Evolutionary conservation across 2,888 invertebrate genomes (phyloP).

Genomic region (Lagria hirta): DNA sequence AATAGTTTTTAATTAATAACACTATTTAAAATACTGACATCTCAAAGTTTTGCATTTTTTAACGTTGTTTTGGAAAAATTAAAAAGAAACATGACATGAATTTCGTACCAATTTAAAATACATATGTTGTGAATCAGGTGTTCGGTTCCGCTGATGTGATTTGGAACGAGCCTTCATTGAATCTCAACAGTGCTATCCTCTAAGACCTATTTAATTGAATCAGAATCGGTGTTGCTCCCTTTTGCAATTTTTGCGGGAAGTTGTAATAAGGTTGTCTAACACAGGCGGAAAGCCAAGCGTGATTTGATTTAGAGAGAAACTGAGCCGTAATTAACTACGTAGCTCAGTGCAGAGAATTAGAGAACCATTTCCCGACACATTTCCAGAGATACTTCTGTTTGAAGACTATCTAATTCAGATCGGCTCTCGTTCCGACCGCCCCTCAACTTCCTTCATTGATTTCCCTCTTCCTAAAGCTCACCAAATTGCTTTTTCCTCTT

Average conservation of each 20-base stretch:
- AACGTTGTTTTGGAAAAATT: too few species aligned
- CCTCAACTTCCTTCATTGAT: conserved; percentile 50
- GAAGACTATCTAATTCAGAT: conserved; percentile 50
- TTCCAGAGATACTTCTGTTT: conserved; percentile 39
- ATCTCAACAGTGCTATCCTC: not conserved
- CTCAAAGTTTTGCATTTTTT: too few species aligned
- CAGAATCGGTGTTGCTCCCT: conserved; percentile 20
- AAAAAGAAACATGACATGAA: too few species aligned
- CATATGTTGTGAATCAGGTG: too few species aligned
- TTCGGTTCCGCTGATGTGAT: too few species aligned
- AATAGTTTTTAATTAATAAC: too few species aligned
- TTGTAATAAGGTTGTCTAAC: conserved; percentile 40
- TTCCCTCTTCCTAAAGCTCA: conserved; percentile 49
- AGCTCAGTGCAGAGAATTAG: conserved; percentile 43
- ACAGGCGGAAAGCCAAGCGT: conserved; percentile 39
- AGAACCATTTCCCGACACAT: conserved; percentile 46
- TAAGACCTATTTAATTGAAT: conserved; percentile 27
- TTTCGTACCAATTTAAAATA: too few species aligned
- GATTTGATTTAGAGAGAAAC: conserved; percentile 49
- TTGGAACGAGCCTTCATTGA: too few species aligned
- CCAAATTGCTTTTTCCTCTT: conserved; percentile 51
- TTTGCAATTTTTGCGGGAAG: conserved; percentile 39
- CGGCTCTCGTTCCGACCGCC: conserved; percentile 32
- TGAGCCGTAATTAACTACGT: conserved; percentile 49
- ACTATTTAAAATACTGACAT: too few species aligned